Base-by-base conservation (phyloP, 2,888 invertebrate species). In the Petrophora chlorosata region DNA sequence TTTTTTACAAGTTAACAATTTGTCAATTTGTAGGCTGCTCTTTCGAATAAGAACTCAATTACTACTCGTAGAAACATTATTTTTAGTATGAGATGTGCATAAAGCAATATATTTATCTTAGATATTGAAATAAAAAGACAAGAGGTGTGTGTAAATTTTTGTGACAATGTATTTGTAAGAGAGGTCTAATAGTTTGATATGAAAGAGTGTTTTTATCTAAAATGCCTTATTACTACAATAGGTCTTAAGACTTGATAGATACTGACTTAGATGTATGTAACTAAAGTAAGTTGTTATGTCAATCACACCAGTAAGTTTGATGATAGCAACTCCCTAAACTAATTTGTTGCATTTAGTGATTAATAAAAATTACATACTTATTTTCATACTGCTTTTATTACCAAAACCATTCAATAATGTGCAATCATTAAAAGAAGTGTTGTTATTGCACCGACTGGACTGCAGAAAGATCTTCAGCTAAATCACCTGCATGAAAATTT, bases 291-390 rank as follows among this genome's bases (percentile, higher is more conserved):
- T 84, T 85, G 85, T 82, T 82, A 75, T 73, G 65, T 82, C 79
- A 76, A 73, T 76, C 76, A 79, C 76, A 72, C 71, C 70, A 65
- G 71, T 75, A 44, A 34, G 75, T 73, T 79, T 79, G 80, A 82
- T 78, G 68, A 74, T 79, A 79, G 72, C 85, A 84, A 85, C 85
- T 80, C 68, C n/a, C 68, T 81, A 80, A 84, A 82, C 79, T 88
- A 83, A 87, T 88, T 85, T 88, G 89, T 89, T 90, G 89, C 90
- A 90, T 89, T 89, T 90, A 89, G 89, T 83, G 84, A 86, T 75
- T 82, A 88, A 87, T 87, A 85, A 88, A 74, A 89, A 87, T 88
- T 89, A 87, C 89, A 90, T 90, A 89, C 88, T 76, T 89, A 89
- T 88, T 88, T 89, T 85, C 41, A 59, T 50, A 49, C 45, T 62